Base-by-base conservation (phyloP, 2,113 vertebrate genomes). In the Dicaeum eximium region DNA sequence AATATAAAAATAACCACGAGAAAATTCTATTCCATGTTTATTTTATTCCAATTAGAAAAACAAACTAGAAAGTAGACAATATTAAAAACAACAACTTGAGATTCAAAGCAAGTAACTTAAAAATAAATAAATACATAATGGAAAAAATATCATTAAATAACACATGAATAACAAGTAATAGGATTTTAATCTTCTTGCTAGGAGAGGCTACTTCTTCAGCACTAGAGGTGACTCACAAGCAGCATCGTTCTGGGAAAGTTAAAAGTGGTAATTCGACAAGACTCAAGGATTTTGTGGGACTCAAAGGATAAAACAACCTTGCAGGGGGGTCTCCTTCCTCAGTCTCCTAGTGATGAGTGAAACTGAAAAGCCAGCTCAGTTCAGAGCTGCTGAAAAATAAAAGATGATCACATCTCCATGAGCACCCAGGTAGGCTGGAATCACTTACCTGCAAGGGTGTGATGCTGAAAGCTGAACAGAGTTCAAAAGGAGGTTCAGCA, bases 111-210 rank as follows among this genome's bases (percentile, higher is more conserved):
- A 96, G 91, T 75, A 58, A 89, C 92, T 85, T 96, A 80, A 96
- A 96, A 97, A 97, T 95, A 95, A 95, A 97, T 96, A 97, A 86
- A 92, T 58, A 88, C 88, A 61, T 93, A 96, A 96, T 96, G 95
- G 78, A 71, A 96, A 97, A 96, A 95, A 90, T 40, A 96, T 86
- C 88, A 96, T 96, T 96, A 96, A 96, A 97, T 96, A 94, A 96
- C 95, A 95, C 80, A 94, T 88, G 95, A 96, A 95, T 96, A 94
- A 62, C 79, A 94, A 97, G 78, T 94, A 94, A 97, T 92, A 65
- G 90, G 87, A 92, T 93, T 96, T 97, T 94, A 96, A 96, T 97
- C 91, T 96, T 93, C 94, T 65, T 82, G 56, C 84, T 30, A 92
- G 93, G 33, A 74, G 58, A 93, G 88, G 70, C 92, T 90, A 71